These are phyloP conservation scores for Melinopterus prodromus DNA, from an alignment of 2,888 invertebrate species.

Conservation along the genomic window DNA sequence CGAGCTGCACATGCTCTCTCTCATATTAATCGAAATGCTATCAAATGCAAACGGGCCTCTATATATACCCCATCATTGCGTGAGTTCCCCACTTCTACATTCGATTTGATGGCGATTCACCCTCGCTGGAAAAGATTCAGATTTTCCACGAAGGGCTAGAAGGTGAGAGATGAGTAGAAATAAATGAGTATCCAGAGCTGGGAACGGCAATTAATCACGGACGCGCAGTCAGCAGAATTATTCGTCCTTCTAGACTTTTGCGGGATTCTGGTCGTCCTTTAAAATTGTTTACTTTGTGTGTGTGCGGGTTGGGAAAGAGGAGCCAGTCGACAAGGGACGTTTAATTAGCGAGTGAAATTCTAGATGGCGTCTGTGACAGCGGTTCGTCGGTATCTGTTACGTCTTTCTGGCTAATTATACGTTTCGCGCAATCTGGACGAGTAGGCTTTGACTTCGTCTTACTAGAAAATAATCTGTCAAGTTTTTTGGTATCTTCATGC, in stretches of 20 bases:
- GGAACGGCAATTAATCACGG: neutral
- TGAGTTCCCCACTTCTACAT: slow-evolving; percentile 36
- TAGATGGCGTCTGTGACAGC: too few relatives aligned
- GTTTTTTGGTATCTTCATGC: too few relatives aligned
- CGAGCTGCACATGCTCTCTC: slow-evolving; percentile 57
- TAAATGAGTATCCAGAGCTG: neutral
- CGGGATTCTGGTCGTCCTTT: neutral
- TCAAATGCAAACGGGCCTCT: slow-evolving; percentile 46
- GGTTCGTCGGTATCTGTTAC: too few relatives aligned
- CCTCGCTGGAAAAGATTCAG: neutral
- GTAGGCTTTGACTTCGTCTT: too few relatives aligned
- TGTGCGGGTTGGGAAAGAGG: neutral
- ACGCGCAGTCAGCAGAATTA: neutral
- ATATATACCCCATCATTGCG: slow-evolving; percentile 42
- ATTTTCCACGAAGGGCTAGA: neutral
- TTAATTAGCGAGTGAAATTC: neutral
- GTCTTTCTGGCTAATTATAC: too few relatives aligned
- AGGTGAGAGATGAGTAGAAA: neutral
- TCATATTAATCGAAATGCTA: slow-evolving; percentile 57
- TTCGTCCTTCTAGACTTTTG: neutral
- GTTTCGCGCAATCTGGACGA: too few relatives aligned
- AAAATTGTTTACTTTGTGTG: neutral
- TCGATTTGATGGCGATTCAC: neutral
- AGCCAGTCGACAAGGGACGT: neutral
- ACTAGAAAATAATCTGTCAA: too few relatives aligned